phyloP scores from a whole-genome alignment of 2,113 vertebrate genomes.

The western clawed frog (Xenopus tropicalis) region UCB_Xtro_10.0 CM004444.2:129480001-129480500 shows the following conservation, averaged over 20 bases:
- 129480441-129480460: too few species aligned
- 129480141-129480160: conserved; percentile 70
- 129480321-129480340: too few species aligned
- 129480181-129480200: not conserved
- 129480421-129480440: too few species aligned
- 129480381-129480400: too few species aligned
- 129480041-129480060: conserved; percentile 14
- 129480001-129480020: not conserved
- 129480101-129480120: not conserved
- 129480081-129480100: conserved; percentile 23
- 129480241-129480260: not conserved
- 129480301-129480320: not conserved
- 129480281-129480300: not conserved
- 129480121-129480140: conserved; percentile 49
- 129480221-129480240: not conserved
- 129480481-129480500: too few species aligned
- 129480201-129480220: not conserved
- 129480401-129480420: too few species aligned
- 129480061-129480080: conserved; percentile 22
- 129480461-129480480: too few species aligned
- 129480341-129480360: too few species aligned
- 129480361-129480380: too few species aligned
- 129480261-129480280: not conserved
- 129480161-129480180: conserved; percentile 49
- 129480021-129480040: conserved; percentile 1